Conservation (phyloP, 2,113 vertebrate species). For the Megalops atlanticus region DNA sequence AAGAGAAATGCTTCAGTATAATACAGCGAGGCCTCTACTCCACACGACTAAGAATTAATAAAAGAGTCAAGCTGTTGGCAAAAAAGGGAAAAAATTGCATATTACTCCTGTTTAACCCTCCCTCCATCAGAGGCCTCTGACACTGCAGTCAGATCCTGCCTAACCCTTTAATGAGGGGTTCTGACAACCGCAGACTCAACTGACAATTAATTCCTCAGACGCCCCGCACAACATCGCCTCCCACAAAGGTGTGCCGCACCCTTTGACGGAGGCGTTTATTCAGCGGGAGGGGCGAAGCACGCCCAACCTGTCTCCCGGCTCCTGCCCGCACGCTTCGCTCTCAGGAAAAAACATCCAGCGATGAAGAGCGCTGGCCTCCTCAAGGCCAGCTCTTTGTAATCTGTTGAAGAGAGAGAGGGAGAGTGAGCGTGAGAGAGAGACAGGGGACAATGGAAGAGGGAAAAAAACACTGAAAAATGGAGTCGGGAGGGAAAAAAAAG, state of each 20-base stretch:
- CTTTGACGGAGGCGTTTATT: neutral
- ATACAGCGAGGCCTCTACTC: neutral
- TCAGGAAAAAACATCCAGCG: neutral
- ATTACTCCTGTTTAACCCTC: neutral
- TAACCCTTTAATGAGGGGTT: conserved; percentile 11
- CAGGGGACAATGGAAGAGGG: too few species aligned
- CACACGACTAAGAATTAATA: conserved; percentile 11
- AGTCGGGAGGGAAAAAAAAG: neutral
- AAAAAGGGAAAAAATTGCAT: neutral
- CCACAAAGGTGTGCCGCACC: neutral
- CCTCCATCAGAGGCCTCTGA: neutral
- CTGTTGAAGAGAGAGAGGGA: neutral
- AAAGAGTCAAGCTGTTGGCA: neutral
- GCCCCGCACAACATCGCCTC: neutral
- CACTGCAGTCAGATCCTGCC: neutral
- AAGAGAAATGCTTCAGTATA: conserved; percentile 6
- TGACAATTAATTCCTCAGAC: conserved; percentile 25
- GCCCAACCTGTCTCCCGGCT: neutral
- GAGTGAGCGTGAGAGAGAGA: too few species aligned
- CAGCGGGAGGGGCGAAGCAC: neutral
- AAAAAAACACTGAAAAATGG: neutral
- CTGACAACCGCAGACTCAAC: conserved; percentile 11
- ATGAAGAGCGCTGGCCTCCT: neutral
- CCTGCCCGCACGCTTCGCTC: neutral
- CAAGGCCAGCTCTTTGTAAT: conserved; percentile 9